phyloP scores from a whole-genome alignment of 2,888 invertebrate species.

The Ochropleura plecta region DNA sequence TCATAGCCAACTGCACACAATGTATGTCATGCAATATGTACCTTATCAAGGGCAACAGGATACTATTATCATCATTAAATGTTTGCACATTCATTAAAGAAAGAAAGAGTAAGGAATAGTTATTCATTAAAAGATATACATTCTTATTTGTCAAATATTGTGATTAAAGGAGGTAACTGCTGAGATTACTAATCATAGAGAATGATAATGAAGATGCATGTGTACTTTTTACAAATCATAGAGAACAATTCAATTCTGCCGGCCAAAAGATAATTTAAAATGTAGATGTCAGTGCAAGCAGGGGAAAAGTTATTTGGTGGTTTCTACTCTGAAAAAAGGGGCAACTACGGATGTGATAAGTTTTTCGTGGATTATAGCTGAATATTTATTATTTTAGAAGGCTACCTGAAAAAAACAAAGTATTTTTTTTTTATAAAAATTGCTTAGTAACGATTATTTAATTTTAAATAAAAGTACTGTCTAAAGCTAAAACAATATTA shows the following conservation, averaged over 20 bases:
- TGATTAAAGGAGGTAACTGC: not conserved
- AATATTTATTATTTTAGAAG: not conserved
- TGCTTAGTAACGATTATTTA: not conserved
- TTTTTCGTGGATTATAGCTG: not conserved
- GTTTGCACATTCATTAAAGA: conserved; percentile 1
- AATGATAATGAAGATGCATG: too few species aligned
- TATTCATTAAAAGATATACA: not conserved
- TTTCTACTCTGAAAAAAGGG: too few species aligned
- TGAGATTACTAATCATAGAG: too few species aligned
- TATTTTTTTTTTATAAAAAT: not conserved
- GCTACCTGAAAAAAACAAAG: not conserved
- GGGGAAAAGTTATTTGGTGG: too few species aligned
- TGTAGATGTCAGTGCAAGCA: not conserved
- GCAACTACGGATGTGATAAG: not conserved
- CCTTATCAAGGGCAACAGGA: conserved; percentile 34
- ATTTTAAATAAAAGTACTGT: not conserved
- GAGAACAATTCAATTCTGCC: too few species aligned
- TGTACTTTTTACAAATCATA: too few species aligned
- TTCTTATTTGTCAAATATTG: conserved; percentile 1
- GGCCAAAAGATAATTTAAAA: not conserved
- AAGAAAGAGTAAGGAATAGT: conserved; percentile 9
- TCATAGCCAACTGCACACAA: not conserved
- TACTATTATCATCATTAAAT: conserved; percentile 26
- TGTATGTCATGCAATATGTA: conserved; percentile 17
- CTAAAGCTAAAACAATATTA: conserved; percentile 14